Conservation (phyloP, 2,888 invertebrate genomes). For the Uloborus plumipes region DNA sequence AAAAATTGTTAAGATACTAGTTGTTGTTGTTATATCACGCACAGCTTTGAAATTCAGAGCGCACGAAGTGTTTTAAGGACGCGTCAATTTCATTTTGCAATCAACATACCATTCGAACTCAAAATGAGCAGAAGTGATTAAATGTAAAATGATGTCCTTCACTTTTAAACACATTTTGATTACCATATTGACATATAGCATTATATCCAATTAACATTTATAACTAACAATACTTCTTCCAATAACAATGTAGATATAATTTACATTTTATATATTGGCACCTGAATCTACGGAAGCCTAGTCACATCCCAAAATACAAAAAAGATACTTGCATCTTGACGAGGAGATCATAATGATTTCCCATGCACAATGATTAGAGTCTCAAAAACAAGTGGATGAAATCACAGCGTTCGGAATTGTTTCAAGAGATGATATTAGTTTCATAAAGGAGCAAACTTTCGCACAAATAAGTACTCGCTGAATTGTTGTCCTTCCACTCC, state of each 20-base stretch:
- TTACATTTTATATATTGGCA: slow-evolving; percentile 54
- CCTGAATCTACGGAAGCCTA: slow-evolving; percentile 35
- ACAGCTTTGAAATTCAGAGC: no score
- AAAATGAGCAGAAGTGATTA: no score
- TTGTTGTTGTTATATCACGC: no score
- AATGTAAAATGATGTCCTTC: no score
- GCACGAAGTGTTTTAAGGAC: no score
- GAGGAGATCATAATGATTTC: no score
- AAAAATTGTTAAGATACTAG: no score
- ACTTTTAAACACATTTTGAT: no score
- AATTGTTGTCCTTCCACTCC: slow-evolving; percentile 91
- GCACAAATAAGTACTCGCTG: slow-evolving; percentile 87
- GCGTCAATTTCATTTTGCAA: no score
- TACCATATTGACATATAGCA: neutral
- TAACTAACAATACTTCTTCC: slow-evolving; percentile 6
- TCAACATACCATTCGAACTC: no score
- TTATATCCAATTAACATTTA: slow-evolving; percentile 8
- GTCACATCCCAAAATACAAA: neutral
- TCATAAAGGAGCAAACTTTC: slow-evolving; percentile 70
- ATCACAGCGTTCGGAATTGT: slow-evolving; percentile 26
- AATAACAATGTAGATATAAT: slow-evolving; percentile 44
- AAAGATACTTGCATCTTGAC: no score
- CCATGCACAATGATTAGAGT: slow-evolving; percentile 13
- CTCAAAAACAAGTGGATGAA: neutral
- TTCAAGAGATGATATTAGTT: neutral